Conservation (phyloP, 2,797 vertebrate genomes). For the Falco peregrinus region DNA sequence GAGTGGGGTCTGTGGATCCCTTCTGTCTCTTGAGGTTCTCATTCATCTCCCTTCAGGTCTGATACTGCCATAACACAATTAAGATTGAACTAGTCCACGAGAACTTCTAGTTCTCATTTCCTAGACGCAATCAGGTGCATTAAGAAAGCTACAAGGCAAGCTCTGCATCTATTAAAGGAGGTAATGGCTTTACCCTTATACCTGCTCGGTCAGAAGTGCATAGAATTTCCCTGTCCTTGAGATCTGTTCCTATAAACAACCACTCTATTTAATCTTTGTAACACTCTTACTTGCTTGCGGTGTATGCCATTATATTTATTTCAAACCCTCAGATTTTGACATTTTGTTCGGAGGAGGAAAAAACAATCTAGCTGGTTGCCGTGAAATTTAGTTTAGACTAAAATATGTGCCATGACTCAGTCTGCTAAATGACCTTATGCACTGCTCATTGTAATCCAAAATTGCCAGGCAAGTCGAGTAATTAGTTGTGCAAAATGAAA, state of each 20-base stretch:
- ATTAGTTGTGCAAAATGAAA: constrained; percentile 68
- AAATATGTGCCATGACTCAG: constrained; percentile 55
- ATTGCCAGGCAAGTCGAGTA: constrained; percentile 59
- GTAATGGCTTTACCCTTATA: not conserved
- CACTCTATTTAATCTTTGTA: not conserved
- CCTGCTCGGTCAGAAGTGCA: not conserved
- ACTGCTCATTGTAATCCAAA: constrained; percentile 56
- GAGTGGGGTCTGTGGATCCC: not conserved
- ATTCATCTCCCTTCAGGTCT: not conserved
- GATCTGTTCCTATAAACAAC: not conserved
- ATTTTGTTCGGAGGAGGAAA: constrained; percentile 27
- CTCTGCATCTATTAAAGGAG: constrained; percentile 3
- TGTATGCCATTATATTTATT: constrained; percentile 13
- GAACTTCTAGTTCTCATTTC: constrained; percentile 22
- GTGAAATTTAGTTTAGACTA: constrained; percentile 49
- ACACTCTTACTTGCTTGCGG: not conserved
- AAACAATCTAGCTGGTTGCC: constrained; percentile 26
- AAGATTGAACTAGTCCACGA: not conserved
- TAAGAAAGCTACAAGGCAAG: not conserved
- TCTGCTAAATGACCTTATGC: constrained; percentile 57
- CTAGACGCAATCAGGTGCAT: not conserved
- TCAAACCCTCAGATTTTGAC: constrained; percentile 8
- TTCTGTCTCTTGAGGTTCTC: not conserved
- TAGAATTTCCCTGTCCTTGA: not conserved
- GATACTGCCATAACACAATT: not conserved